phyloP scores from a whole-genome alignment of 1,140 invertebrate species.

The Yoshiicerus persimilis region DNA sequence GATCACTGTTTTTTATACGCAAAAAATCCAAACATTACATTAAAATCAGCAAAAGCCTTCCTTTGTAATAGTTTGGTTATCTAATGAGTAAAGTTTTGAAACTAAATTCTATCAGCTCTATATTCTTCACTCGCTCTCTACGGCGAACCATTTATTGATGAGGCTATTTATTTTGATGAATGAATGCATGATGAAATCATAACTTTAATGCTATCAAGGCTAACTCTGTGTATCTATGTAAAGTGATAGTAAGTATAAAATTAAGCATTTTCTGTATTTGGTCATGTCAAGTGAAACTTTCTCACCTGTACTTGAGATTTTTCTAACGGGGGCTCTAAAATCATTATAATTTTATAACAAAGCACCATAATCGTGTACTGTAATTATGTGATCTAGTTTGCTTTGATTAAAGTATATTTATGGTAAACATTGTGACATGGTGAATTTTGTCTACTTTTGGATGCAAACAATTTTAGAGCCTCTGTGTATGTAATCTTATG shows the following conservation, averaged over 20 bases:
- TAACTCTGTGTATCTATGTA: not conserved
- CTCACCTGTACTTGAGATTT: not conserved
- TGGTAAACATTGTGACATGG: no score
- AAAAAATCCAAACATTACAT: not conserved
- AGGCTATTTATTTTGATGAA: not conserved
- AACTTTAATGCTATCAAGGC: not conserved
- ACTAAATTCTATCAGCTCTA: not conserved
- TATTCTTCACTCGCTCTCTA: not conserved
- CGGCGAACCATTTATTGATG: not conserved
- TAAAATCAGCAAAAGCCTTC: not conserved
- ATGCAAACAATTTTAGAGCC: not conserved
- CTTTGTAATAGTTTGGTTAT: not conserved
- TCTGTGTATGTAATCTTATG: not conserved
- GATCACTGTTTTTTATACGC: not conserved
- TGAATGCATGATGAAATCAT: not conserved
- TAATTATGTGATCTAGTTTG: no score
- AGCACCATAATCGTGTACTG: not conserved
- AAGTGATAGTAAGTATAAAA: not conserved
- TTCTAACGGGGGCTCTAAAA: not conserved
- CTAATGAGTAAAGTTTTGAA: not conserved
- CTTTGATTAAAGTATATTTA: no score
- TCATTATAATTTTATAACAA: not conserved
- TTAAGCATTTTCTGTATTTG: not conserved
- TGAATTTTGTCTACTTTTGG: no score
- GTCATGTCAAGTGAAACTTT: not conserved